These are phyloP conservation scores for Parelbella ahira DNA, from an alignment of 2,888 invertebrate genomes.

Conservation along the genomic window DNA sequence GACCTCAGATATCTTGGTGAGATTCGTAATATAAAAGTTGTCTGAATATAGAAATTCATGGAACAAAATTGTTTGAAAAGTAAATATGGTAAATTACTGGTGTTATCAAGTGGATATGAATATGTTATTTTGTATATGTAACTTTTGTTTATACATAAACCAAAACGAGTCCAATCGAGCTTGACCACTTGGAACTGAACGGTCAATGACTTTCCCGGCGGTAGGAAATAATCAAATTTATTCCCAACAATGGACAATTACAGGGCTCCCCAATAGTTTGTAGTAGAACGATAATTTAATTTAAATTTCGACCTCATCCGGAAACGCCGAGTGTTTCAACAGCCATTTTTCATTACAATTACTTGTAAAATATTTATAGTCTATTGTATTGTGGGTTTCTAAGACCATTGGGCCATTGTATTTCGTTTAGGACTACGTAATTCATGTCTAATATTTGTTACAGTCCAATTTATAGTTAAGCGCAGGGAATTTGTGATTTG, in stretches of 20 bases:
- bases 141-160: too few relatives aligned
- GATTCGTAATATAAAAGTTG: too few relatives aligned
- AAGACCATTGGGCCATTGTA: slow-evolving; percentile 37
- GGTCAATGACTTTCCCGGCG: slow-evolving; percentile 30
- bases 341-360: slow-evolving; percentile 70
- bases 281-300: slow-evolving; percentile 26
- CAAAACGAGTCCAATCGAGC: slow-evolving; percentile 8
- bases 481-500: slow-evolving; percentile 36
- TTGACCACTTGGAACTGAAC: slow-evolving; percentile 23
- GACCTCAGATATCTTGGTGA: too few relatives aligned
- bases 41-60: too few relatives aligned
- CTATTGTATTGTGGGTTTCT: slow-evolving; percentile 59
- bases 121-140: too few relatives aligned
- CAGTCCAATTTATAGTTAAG: slow-evolving; percentile 34
- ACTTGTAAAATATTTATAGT: slow-evolving; percentile 70
- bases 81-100: too few relatives aligned
- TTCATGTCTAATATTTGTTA: slow-evolving; percentile 60
- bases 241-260: slow-evolving; percentile 45
- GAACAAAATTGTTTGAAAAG: too few relatives aligned
- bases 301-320: slow-evolving; percentile 35
- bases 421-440: slow-evolving; percentile 46
- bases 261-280: slow-evolving; percentile 46
- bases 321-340: slow-evolving; percentile 38
- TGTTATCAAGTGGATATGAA: too few relatives aligned
- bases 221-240: slow-evolving; percentile 27